Base-by-base conservation (phyloP, 2,888 invertebrate species). In the Idaea straminata region DNA sequence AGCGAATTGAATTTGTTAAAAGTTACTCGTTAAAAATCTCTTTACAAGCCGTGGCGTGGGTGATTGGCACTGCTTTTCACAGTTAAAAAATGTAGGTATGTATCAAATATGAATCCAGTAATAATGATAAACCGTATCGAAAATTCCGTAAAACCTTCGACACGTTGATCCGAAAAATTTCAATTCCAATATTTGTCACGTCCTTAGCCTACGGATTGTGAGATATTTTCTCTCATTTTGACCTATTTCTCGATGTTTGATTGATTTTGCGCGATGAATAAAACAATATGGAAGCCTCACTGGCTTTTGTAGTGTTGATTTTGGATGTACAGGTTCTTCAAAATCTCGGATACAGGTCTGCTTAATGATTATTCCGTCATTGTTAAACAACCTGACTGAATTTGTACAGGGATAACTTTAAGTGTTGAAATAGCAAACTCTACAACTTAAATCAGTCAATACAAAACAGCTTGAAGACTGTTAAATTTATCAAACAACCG, bases 111-210 rank as follows among this genome's bases (percentile, higher is more conserved):
- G 7, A 7, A 59, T 7, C 59, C 59, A 59, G 59, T 4, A 25
- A 59, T 25, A 59, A 16, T 59, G 25, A 59, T 59, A 59, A 47
- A 59, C 59, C 59, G 16, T 34, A 25, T 59, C 59, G 59, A 25
- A 61, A 61, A 63, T 61, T 61, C 58, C 36, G n/a, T 34, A 47
- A 13, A 5, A 10, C 25, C 57, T 57, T 10, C 59, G 35, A 63
- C 61, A 62, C 38, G 59, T 13, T 47, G 10, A 47, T 47, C 47
- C 47, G 61, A 13, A 38, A 66, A 61, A 64, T 68, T 59, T 61
- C 63, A 70, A 76, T 72, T 69, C 70, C 65, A 71, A 76, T 76
- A 72, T 71, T 66, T 62, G 64, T 65, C 63, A 69, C 62, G 59
- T 66, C 61, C 47, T 62, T 61, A 67, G 65, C 64, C 64, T 61